Evolutionary conservation across 2,888 invertebrate species (phyloP), one percentile per base, ranked within the genome.

Genomic region (Diplolepis rosae): DNA sequence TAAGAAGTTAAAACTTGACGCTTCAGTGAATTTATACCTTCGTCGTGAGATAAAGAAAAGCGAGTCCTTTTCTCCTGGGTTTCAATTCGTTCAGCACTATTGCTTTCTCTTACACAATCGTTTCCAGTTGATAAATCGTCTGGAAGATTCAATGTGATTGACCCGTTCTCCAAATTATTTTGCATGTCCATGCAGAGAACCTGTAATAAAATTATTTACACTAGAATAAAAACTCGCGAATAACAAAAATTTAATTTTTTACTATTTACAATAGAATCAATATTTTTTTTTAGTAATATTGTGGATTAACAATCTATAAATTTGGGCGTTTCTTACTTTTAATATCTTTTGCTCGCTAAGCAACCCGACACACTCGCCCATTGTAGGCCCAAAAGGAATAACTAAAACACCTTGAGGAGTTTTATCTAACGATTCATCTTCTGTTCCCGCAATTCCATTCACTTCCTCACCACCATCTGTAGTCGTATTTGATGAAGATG

Each of bases 31-130:
- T 24, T 35, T 48, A 52, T 82, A 88, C 88, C 87, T 83, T 98
- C 98, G 84, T 98, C 98, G 84, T 95, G 95, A 0, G 95, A 96
- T 56, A 95, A 90, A 0, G 96, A 96, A 89, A 97, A 97, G 35
- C 92, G 85, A 2, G 89, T 89, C 45, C 89, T 80, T 72, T 89
- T 89, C 73, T 89, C 89, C 65, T 89, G 88, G 6, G 85, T 88
- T 76, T 89, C 89, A 15, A 84, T 84, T 5, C 91, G 87, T 66
- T 90, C 90, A 0, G 77, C 73, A 54, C 82, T 83, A 32, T 77
- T 82, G 52, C 70, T 75, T 45, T 89, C 83, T 66, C 81, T 81
- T 68, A 83, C 52, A 39, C 89, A 87, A 28, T 88, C 85, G 35
- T 89, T 84, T 2, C 89, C 87, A 45, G 82, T 86, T n/a, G 84